A percentile compares a stretch with the other conserved stretches of the same genome.
These are phyloP conservation scores for Arctopsyche grandis DNA, from an alignment of 1,140 invertebrate species.

Conservation along the genomic window DNA sequence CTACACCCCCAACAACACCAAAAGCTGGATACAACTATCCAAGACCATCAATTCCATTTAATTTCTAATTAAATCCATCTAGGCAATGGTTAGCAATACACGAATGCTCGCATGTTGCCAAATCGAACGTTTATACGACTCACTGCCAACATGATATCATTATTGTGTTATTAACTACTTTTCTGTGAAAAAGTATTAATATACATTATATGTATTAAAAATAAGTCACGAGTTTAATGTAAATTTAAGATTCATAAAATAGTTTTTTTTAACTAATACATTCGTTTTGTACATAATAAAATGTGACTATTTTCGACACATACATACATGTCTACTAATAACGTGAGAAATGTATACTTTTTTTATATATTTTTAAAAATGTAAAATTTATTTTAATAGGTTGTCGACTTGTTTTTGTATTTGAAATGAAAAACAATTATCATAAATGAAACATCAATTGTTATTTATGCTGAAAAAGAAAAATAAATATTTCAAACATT, in stretches of 20 bases:
- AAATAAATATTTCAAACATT: too few species aligned
- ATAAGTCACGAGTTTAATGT: neutral
- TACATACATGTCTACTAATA: neutral
- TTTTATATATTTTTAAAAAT: too few species aligned
- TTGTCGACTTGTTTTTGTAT: too few species aligned
- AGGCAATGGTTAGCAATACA: neutral
- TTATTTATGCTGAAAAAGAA: too few species aligned
- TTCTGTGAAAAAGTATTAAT: conserved; percentile 43
- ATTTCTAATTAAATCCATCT: conserved; percentile 55
- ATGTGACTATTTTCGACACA: too few species aligned
- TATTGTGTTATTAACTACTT: conserved; percentile 14
- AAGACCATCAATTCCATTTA: conserved; percentile 61
- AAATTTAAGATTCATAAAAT: too few species aligned
- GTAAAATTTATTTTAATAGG: too few species aligned
- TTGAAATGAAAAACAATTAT: too few species aligned
- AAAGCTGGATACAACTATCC: conserved; percentile 65
- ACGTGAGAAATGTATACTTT: neutral
- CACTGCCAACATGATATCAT: conserved; percentile 1
- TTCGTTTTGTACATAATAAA: too few species aligned
- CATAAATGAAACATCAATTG: too few species aligned
- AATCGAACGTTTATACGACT: neutral
- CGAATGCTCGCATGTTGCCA: neutral
- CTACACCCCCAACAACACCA: conserved; percentile 2
- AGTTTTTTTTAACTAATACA: too few species aligned
- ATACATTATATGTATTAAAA: conserved; percentile 13